Percentiles rank a stretch among this genome's conserved stretches.
Evolutionary conservation across 1,140 invertebrate genomes (phyloP).

Genomic region (Zophobas morio): DNA sequence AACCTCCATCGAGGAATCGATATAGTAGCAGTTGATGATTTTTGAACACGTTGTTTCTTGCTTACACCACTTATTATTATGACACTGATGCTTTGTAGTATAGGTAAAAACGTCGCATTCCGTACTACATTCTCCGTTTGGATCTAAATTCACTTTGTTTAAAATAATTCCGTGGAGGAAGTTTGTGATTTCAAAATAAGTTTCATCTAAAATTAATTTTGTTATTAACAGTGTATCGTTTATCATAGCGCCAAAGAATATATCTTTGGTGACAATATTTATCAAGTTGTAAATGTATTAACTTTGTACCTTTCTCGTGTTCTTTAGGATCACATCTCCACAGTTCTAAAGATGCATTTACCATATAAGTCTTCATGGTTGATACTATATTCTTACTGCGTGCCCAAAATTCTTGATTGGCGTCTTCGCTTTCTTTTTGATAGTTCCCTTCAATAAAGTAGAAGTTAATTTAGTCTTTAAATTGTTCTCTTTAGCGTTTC

Average conservation of each 20-base stretch:
- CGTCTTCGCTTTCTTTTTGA: conserved; percentile 74
- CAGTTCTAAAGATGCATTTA: conserved; percentile 74
- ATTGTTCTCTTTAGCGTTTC: no score
- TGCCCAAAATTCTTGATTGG: conserved; percentile 74
- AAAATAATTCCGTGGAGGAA: no score
- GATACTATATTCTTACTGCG: conserved; percentile 78
- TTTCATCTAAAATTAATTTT: no score
- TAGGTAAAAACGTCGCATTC: conserved; percentile 82
- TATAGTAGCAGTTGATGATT: conserved; percentile 81
- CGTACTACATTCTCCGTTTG: conserved; percentile 78
- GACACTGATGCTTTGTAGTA: conserved; percentile 78
- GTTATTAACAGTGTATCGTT: no score
- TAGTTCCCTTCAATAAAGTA: conserved; percentile 75
- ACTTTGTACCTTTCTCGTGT: conserved; percentile 73
- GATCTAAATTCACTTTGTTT: conserved; percentile 89
- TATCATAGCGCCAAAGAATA: neutral
- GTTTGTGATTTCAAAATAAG: no score
- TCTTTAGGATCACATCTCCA: conserved; percentile 82
- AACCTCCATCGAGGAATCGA: conserved; percentile 71
- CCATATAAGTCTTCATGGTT: conserved; percentile 72
- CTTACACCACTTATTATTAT: conserved; percentile 77
- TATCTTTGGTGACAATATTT: no score
- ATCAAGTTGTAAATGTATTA: no score
- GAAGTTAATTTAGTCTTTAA: conserved; percentile 33
- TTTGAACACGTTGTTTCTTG: conserved; percentile 77